Conservation (phyloP, 2,888 invertebrate genomes). For the Oligia fasciuncula region DNA sequence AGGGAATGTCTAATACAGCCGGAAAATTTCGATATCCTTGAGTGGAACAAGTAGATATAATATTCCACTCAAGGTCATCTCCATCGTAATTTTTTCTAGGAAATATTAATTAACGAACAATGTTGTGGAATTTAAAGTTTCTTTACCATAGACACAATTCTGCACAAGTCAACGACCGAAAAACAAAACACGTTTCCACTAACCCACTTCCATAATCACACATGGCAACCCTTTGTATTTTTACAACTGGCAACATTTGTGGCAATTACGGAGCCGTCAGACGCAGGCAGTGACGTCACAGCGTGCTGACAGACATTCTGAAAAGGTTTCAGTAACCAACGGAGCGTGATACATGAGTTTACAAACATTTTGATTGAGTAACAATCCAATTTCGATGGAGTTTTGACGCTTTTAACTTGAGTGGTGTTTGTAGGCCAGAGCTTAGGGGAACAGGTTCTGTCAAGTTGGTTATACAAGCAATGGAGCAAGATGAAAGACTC, state of each 20-base stretch:
- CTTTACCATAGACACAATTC: not conserved
- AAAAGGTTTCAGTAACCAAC: constrained; percentile 63
- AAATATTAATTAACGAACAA: not conserved
- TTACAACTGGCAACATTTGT: constrained; percentile 62
- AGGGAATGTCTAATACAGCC: too few species aligned
- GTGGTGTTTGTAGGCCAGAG: constrained; percentile 21
- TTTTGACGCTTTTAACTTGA: constrained; percentile 41
- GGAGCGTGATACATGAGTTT: constrained; percentile 58
- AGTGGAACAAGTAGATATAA: not conserved
- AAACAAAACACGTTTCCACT: constrained; percentile 34
- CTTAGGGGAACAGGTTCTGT: not conserved
- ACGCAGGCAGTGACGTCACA: constrained; percentile 63
- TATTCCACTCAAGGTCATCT: not conserved
- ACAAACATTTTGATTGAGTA: constrained; percentile 58
- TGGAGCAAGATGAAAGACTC: not conserved
- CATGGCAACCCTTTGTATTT: constrained; percentile 56
- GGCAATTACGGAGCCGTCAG: constrained; percentile 68
- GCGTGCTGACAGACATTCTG: constrained; percentile 50
- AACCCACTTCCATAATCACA: constrained; percentile 50
- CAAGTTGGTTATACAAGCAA: not conserved
- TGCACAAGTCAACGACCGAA: constrained; percentile 5
- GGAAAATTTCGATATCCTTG: not conserved
- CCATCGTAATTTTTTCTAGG: not conserved
- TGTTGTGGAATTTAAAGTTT: not conserved
- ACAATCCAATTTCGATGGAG: constrained; percentile 53